Evolutionary conservation across 1,140 invertebrate species (phyloP), one percentile per base, ranked within the genome.

Genomic region (Dreissena polymorpha): DNA sequence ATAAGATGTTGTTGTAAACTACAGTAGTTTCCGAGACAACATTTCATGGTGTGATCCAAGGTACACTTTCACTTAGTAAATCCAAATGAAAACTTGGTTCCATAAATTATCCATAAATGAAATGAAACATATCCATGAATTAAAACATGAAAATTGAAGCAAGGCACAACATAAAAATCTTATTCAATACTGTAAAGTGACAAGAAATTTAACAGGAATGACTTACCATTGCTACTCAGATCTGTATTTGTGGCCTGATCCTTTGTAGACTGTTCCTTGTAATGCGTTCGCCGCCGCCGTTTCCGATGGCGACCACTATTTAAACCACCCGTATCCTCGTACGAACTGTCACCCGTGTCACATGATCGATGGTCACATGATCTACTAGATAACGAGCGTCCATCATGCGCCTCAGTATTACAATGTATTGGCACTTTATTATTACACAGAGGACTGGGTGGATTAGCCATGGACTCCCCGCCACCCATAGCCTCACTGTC

Each of bases 241-340:
- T 92, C 91, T 64, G 91, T 92, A 78, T 92, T 92, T 0, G 91
- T 92, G 16, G 90, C 90, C 74, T 92, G 91, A 87, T 92, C 91
- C 71, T 86, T 82, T 27, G 83, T 90, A 18, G 83, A 85, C 25
- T 88, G 86, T 82, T 89, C 87, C 76, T 87, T 78, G 57, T 74
- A 67, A 64, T 86, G 81, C 12, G 69, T 78, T 39, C 88, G 82
- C 60, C 88, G 81, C 29, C 90, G 70, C n/a, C 87, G 77, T 80
- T 90, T 90, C 71, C 90, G 90, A 79, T 91, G 89, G 49, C 86
- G 85, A 51, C 74, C 68, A 84, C 74, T 83, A 83, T 29, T 75
- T 77, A 76, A 73, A 83, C 82, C 87, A 84, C 84, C 82, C 72
- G 81, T 83, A 78, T 84, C 84, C 76, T 85, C 82, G 64, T 76